Percentiles rank a stretch among this genome's conserved stretches.
Conservation (phyloP, 2,113 vertebrate species). For the Cephalophus harveyi region DNA sequence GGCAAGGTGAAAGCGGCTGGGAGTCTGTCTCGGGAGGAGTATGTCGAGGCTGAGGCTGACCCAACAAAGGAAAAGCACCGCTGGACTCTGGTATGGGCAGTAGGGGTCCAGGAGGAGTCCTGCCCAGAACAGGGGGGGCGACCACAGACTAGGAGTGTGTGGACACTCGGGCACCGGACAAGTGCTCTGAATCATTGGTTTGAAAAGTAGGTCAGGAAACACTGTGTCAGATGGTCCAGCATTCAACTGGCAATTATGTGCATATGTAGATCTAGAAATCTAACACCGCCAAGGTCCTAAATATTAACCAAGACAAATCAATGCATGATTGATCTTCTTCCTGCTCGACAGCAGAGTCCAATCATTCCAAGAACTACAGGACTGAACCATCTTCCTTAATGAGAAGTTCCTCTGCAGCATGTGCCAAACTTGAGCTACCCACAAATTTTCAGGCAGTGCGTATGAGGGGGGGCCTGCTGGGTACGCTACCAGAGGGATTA, state of each 20-base stretch:
- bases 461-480: neutral
- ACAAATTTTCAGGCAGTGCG: fast-evolving
- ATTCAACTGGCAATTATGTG: neutral
- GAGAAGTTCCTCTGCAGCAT: neutral
- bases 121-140: too few species aligned
- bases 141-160: neutral
- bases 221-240: neutral
- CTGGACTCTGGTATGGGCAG: neutral
- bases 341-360: neutral
- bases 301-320: neutral
- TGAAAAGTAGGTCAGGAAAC: neutral
- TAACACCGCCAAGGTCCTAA: neutral
- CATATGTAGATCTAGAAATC: fast-evolving
- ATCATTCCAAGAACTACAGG: neutral
- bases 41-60: neutral
- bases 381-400: neutral
- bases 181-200: neutral
- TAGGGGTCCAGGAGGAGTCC: neutral
- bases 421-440: neutral
- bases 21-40: neutral
- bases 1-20: neutral
- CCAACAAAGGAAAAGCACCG: neutral
- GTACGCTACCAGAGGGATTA: neutral
- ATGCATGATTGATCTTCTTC: neutral
- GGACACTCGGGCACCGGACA: neutral